phyloP scores from a whole-genome alignment of 2,113 vertebrate species.

The Rhabdomys dilectus region DNA sequence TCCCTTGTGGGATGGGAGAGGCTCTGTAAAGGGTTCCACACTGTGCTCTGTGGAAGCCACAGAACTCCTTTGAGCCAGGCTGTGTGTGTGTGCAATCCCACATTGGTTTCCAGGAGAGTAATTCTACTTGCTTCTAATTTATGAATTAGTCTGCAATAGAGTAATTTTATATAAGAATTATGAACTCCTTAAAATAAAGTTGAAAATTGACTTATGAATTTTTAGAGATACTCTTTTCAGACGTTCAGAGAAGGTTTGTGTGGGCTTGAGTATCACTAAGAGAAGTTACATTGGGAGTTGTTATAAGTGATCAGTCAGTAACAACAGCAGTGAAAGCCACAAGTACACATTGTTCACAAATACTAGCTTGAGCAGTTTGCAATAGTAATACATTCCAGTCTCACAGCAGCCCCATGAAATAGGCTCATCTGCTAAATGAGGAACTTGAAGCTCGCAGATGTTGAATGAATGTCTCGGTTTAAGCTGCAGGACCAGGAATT shows the following conservation, averaged over 20 bases:
- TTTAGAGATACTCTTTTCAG: neutral
- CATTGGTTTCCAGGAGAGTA: neutral
- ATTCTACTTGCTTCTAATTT: neutral
- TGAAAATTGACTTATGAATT: neutral
- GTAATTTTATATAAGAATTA: neutral
- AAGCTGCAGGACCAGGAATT: neutral
- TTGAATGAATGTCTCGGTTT: neutral
- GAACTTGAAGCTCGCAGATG: neutral
- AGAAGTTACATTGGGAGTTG: neutral
- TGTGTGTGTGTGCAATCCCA: neutral
- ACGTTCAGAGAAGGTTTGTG: neutral
- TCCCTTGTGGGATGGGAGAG: neutral
- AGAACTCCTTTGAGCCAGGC: neutral
- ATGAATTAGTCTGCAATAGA: neutral
- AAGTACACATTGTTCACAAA: fast-evolving
- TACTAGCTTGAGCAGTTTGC: neutral
- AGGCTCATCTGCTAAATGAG: neutral
- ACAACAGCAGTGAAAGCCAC: fast-evolving
- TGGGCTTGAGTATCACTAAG: neutral
- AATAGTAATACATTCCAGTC: neutral
- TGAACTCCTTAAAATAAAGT: neutral
- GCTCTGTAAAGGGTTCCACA: neutral
- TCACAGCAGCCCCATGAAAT: neutral
- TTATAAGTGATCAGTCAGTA: fast-evolving
- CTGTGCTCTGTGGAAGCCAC: neutral